Conservation (phyloP, 2,888 invertebrate species). For the Axea sp. region DNA sequence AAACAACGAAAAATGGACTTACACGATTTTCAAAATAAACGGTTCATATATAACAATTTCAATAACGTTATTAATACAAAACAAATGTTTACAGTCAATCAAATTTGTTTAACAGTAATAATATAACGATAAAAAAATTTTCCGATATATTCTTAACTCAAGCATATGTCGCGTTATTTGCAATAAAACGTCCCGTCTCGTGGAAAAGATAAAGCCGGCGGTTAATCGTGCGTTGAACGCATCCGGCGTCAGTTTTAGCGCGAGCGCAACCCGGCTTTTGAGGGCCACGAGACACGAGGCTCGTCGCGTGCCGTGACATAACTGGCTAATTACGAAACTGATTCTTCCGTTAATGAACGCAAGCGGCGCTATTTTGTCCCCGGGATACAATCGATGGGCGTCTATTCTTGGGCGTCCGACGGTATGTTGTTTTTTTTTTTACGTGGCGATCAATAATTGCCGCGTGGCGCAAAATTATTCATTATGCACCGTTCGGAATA, state of each 20-base stretch:
- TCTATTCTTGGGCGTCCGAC: background rate
- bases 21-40: too few species aligned
- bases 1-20: too few species aligned
- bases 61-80: too few species aligned
- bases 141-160: too few species aligned
- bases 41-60: too few species aligned
- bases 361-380: slow-evolving; percentile 5
- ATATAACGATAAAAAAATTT: too few species aligned
- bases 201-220: too few species aligned
- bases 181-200: too few species aligned
- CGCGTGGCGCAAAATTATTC: background rate
- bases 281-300: slow-evolving; percentile 24
- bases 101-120: too few species aligned
- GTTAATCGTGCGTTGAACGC: slow-evolving; percentile 11
- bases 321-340: slow-evolving; percentile 16
- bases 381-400: slow-evolving; percentile 2
- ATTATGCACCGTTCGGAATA: too few species aligned
- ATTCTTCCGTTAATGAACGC: slow-evolving; percentile 22
- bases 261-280: slow-evolving; percentile 3
- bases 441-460: background rate
- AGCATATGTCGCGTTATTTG: too few species aligned
- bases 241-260: slow-evolving; percentile 22
- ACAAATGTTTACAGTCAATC: too few species aligned
- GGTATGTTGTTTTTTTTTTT: background rate
- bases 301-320: slow-evolving; percentile 34